Evolutionary conservation across 1,140 invertebrate species (phyloP).

Genomic region (Lamellibrachia luymesi): DNA sequence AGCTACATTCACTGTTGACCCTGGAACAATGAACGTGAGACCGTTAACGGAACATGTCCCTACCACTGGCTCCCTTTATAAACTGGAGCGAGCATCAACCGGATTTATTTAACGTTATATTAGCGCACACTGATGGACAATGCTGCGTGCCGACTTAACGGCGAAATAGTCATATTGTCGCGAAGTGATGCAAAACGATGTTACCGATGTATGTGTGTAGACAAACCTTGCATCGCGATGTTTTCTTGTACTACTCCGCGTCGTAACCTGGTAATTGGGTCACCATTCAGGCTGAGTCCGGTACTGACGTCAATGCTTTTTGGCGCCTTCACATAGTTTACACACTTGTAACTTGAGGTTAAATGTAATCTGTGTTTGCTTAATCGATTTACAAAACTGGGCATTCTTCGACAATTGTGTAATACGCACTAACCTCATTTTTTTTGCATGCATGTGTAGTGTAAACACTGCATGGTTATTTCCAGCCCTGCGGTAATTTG

Average conservation of each 20-base stretch:
- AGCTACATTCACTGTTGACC: neutral
- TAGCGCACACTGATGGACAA: too few species aligned
- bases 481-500: too few species aligned
- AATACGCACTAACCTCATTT: neutral
- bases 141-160: neutral
- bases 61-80: too few species aligned
- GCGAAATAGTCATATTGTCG: neutral
- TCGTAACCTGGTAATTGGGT: neutral
- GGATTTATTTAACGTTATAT: too few species aligned
- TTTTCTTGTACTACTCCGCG: neutral
- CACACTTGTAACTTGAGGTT: neutral
- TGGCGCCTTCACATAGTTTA: neutral
- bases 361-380: neutral
- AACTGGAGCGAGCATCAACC: too few species aligned
- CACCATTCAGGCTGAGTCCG: neutral
- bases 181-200: neutral
- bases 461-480: too few species aligned
- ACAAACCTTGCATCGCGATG: neutral
- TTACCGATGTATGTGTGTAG: neutral
- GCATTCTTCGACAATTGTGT: neutral
- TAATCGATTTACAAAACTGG: neutral
- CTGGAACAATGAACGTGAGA: neutral
- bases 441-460: neutral
- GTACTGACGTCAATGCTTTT: too few species aligned
- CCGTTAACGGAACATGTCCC: too few species aligned